Evolutionary conservation across 2,113 vertebrate species (phyloP).

Genomic region (Amblyopsis rosae): DNA sequence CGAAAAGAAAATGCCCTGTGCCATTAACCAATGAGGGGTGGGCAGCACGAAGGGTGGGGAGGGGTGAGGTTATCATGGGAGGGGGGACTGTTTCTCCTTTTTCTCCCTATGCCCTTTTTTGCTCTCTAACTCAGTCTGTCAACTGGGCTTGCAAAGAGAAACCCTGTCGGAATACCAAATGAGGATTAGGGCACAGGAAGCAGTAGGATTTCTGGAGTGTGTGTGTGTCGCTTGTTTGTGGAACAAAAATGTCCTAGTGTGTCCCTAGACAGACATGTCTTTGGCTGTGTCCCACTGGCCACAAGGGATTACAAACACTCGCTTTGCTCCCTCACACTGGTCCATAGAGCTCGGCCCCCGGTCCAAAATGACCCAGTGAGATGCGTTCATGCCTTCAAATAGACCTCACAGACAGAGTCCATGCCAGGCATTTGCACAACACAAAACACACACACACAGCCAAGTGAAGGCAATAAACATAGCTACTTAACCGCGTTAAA

Average conservation of each 20-base stretch:
- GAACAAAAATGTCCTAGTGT: slow-evolving; percentile 75
- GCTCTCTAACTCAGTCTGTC: slow-evolving; percentile 71
- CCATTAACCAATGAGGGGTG: slow-evolving; percentile 66
- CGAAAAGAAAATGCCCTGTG: slow-evolving; percentile 70
- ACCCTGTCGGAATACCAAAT: slow-evolving; percentile 73
- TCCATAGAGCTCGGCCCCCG: slow-evolving; percentile 63
- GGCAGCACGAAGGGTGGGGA: slow-evolving; percentile 46
- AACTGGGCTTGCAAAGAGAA: slow-evolving; percentile 71
- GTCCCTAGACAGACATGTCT: slow-evolving; percentile 68
- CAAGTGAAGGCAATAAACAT: background rate
- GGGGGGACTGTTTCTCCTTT: slow-evolving; percentile 51
- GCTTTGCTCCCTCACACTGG: slow-evolving; percentile 75
- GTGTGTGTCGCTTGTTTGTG: slow-evolving; percentile 63
- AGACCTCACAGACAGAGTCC: slow-evolving; percentile 49
- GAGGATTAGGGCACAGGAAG: slow-evolving; percentile 69
- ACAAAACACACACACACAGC: slow-evolving; percentile 2
- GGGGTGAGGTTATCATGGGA: slow-evolving; percentile 41
- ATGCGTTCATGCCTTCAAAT: slow-evolving; percentile 66
- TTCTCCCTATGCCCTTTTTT: slow-evolving; percentile 60
- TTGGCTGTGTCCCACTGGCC: slow-evolving; percentile 65
- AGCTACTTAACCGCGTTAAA: no score
- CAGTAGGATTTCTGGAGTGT: slow-evolving; percentile 56
- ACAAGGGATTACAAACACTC: slow-evolving; percentile 75
- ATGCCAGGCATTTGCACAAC: slow-evolving; percentile 34
- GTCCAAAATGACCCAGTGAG: slow-evolving; percentile 66